Evolutionary conservation across 2,888 invertebrate genomes (phyloP), one percentile per base, ranked within the genome.

Genomic region (Chalcis sispes): DNA sequence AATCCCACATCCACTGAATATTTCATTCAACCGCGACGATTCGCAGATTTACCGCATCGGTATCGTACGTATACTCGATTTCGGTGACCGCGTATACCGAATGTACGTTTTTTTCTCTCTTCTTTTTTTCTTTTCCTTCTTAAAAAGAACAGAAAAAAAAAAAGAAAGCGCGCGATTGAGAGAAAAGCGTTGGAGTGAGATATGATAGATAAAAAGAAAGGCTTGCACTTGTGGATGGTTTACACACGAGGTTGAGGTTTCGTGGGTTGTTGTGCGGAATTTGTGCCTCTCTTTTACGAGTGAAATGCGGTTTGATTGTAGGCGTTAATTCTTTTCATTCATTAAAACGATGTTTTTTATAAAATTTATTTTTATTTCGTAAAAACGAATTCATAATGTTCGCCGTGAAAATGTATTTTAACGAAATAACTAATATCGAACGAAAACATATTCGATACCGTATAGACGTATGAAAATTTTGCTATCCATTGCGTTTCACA

Each of bases 11-110:
- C 48, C 23, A 32, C 48, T 73, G 73, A 73, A 73, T 73, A 73
- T 73, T 73, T 73, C 73, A 66, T 59, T 66, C 61, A 32, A 73
- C 61, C 73, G 23, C 56, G 46, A 48, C 20, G 32, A 32, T 32
- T 32, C 8, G 32, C 32, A 32, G 32, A 32, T 32, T 32, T 32
- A 8, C 8, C 3, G 5, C 3, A 32, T 36, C 62, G 27, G 40
- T 18, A 54, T 36, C 36, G 36, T 32, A 25, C 8, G 32, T 4
- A 42, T 15, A 42, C n/a, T 13, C 29, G 36, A 59, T 18, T n/a
- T 18, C 27, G 20, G 27, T 20, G 27, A 59, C 25, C 32, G 25
- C 18, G 8, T 32, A 32, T 5, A 8, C 8, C 36, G 10, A 40
- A 54, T n/a, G 56, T 25, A 23, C 27, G 15, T 29, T 20, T 18